Base-by-base conservation (phyloP, 2,113 vertebrate species). In the Forbesichthys papilliferus region DNA sequence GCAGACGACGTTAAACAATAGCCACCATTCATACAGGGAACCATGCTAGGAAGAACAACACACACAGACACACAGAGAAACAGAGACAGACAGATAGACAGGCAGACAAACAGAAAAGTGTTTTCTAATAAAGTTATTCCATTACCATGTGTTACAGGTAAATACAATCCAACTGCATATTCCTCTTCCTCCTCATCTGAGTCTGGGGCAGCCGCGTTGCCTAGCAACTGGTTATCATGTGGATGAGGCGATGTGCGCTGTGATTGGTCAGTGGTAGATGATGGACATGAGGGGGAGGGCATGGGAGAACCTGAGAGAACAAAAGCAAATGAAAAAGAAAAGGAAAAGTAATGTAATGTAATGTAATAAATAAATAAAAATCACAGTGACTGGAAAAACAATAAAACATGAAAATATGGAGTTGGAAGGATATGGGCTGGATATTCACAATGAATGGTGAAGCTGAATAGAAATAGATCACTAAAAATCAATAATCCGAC, bases 241-340 rank as follows among this genome's bases (percentile, higher is more conserved):
- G 71, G 86, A 83, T 34, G 61, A 68, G 71, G 62, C 77, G 84
- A 82, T 27, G 82, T 84, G 51, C 76, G 81, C 81, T 84, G 87
- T 79, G 87, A 89, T 75, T 87, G 89, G 82, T 88, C 87, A 87
- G 80, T 85, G 87, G 85, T 83, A 84, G 86, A 82, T 87, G 88
- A 79, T 77, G 83, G 80, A 81, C 82, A 88, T 77, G 84, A 81
- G 66, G 87, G 87, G 74, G 89, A 87, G 80, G 76, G 87, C 89
- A 90, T 89, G 88, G 83, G 82, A 84, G 86, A 85, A 84, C 87
- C 89, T 90, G 57, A 58, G 81, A 80, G 75, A 87, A 71, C 46
- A 83, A 16, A 86, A 59, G 51, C 61, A 64, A 73, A 78, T 63
- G 48, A 20, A 34, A 64, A 53, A 59, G 10, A 48, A 52, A 14